A percentile compares a stretch with the other conserved stretches of the same genome.
phyloP scores from a whole-genome alignment of 2,888 invertebrate genomes.

The Orchesella flavescens region DNA sequence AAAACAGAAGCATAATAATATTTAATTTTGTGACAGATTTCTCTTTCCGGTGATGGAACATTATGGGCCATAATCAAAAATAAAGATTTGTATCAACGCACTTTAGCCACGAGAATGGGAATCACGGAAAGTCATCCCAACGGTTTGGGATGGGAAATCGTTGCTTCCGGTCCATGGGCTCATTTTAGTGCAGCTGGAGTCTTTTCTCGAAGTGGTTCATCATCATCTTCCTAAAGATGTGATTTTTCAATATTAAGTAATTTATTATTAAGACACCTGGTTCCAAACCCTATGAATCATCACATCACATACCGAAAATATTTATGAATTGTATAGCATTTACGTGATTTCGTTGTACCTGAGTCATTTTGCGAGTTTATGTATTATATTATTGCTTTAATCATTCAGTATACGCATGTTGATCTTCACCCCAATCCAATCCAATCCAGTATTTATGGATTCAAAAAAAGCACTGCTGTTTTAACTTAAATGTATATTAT shows the following conservation, averaged over 20 bases:
- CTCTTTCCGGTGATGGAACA: conserved; percentile 75
- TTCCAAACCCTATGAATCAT: not conserved
- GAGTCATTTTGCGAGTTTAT: not conserved
- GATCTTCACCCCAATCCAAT: too few species aligned
- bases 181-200: conserved; percentile 65
- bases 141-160: conserved; percentile 82
- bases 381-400: not conserved
- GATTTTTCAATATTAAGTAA: not conserved
- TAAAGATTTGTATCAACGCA: conserved; percentile 80
- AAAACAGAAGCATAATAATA: too few species aligned
- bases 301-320: not conserved
- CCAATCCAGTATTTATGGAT: too few species aligned
- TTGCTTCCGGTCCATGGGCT: conserved; percentile 69
- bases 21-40: conserved; percentile 53
- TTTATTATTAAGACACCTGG: not conserved
- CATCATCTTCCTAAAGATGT: not conserved
- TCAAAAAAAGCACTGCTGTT: too few species aligned
- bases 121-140: conserved; percentile 82
- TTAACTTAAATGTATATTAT: too few species aligned
- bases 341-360: conserved; percentile 24
- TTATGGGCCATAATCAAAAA: conserved; percentile 84
- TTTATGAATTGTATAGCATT: not conserved
- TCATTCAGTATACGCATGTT: too few species aligned
- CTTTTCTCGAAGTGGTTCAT: conserved; percentile 45
- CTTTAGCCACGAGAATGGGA: conserved; percentile 80